A percentile compares a stretch with the other conserved stretches of the same genome.
Evolutionary conservation across 2,797 vertebrate genomes (phyloP).

Genomic region (Pitangus sulphuratus): DNA sequence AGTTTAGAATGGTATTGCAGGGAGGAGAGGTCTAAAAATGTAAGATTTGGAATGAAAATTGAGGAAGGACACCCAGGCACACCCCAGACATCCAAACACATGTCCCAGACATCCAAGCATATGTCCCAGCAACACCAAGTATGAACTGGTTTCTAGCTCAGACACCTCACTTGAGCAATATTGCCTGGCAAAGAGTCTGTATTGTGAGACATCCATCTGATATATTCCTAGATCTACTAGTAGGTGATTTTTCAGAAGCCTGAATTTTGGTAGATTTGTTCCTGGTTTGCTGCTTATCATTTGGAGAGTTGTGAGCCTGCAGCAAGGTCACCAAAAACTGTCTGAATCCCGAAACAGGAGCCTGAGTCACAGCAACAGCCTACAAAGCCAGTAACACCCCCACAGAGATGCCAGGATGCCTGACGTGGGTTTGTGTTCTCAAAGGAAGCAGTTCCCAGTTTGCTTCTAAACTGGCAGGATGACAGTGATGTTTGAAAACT

Average conservation of each 20-base stretch:
- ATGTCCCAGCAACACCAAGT: not conserved
- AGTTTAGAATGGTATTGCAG: not conserved
- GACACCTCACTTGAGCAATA: not conserved
- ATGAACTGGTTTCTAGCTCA: not conserved
- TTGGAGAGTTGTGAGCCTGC: not conserved
- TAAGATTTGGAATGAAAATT: not conserved
- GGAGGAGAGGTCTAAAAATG: not conserved
- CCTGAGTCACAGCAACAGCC: not conserved
- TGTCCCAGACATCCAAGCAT: not conserved
- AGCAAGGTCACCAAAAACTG: not conserved
- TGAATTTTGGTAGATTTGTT: not conserved
- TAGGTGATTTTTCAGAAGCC: not conserved
- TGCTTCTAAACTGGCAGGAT: not conserved
- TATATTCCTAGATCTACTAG: not conserved
- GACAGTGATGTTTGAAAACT: not conserved
- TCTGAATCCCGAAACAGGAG: not conserved
- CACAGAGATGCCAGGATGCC: not conserved
- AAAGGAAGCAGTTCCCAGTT: not conserved
- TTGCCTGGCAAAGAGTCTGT: not conserved
- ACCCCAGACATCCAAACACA: rapidly evolving
- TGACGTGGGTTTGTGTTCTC: not conserved
- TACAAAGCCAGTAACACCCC: not conserved
- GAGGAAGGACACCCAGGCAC: not conserved
- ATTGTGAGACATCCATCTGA: not conserved
- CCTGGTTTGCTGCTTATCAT: not conserved